Evolutionary conservation across 2,797 vertebrate species (phyloP).

Genomic region (Acrocephalus scirpaceus): DNA sequence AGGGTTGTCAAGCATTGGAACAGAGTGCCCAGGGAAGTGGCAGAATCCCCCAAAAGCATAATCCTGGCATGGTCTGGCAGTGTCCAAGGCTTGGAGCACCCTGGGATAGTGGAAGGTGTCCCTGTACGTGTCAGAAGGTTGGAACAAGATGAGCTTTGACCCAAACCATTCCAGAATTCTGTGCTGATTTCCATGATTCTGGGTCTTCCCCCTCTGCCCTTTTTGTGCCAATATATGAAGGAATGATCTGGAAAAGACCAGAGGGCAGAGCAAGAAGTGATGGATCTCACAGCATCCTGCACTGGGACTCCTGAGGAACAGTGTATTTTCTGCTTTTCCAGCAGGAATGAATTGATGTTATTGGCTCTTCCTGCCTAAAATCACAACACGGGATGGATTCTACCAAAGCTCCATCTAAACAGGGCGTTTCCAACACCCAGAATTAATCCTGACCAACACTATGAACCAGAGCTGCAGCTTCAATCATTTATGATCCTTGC

Average conservation of each 20-base stretch:
- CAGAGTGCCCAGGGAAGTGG: not conserved
- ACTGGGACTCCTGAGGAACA: accelerated
- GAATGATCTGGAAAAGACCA: not conserved
- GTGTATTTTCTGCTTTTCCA: not conserved
- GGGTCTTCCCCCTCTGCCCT: not conserved
- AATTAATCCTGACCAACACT: not conserved
- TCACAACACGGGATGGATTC: not conserved
- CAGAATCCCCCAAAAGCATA: not conserved
- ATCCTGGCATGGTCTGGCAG: not conserved
- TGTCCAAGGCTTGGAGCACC: not conserved
- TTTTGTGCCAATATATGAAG: not conserved
- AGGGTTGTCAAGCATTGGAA: not conserved
- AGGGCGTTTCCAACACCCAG: not conserved
- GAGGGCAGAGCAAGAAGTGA: not conserved
- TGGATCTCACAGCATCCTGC: not conserved
- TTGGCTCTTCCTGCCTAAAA: not conserved
- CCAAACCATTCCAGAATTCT: not conserved
- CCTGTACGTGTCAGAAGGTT: not conserved
- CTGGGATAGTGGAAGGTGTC: not conserved
- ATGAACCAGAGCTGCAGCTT: not conserved
- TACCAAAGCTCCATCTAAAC: not conserved
- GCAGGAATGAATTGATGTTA: not conserved
- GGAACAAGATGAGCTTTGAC: not conserved
- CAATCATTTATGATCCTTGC: not conserved
- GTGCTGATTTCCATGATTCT: not conserved